These are phyloP conservation scores for Prietella phreatophila DNA, from an alignment of 2,113 vertebrate genomes.

Conservation along the genomic window DNA sequence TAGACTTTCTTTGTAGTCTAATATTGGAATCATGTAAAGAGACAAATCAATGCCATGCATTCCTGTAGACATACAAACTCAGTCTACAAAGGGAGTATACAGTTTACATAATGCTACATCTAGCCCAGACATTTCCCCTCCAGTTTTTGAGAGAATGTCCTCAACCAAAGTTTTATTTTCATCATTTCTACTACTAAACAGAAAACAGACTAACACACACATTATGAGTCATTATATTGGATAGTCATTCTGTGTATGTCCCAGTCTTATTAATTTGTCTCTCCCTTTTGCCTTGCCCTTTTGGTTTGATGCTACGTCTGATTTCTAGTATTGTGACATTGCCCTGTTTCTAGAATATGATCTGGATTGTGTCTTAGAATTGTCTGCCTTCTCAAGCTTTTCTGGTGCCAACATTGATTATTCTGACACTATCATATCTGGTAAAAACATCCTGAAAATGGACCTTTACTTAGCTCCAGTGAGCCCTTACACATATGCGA, in stretches of 20 bases:
- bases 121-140: neutral
- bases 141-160: neutral
- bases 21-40: neutral
- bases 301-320: too few relatives aligned
- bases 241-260: neutral
- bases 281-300: neutral
- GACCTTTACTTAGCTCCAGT: too few relatives aligned
- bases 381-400: neutral
- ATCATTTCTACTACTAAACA: neutral
- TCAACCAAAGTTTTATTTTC: neutral
- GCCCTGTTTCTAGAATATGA: too few relatives aligned
- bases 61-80: neutral
- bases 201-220: neutral
- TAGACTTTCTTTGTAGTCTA: neutral
- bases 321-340: too few relatives aligned
- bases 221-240: neutral
- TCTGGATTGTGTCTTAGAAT: neutral
- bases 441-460: neutral
- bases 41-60: neutral
- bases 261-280: neutral
- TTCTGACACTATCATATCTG: neutral
- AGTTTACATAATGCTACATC: neutral
- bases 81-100: too few relatives aligned
- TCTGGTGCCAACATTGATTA: neutral
- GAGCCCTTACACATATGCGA: too few relatives aligned